Evolutionary conservation across 2,888 invertebrate genomes (phyloP).

Genomic region (Morinoia aosen): DNA sequence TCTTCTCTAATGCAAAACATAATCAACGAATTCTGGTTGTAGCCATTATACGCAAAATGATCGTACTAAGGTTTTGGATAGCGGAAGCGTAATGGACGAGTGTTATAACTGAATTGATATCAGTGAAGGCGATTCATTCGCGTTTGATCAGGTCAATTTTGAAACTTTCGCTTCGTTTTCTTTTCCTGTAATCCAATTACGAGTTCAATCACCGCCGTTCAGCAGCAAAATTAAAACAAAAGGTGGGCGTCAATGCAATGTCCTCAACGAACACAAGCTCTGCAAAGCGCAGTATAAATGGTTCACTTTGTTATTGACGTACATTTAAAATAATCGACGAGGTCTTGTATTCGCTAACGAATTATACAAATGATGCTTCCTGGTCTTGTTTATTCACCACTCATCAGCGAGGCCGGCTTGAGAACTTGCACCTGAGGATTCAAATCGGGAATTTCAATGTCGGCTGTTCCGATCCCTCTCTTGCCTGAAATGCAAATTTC

Average conservation of each 20-base stretch:
- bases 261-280: too few relatives aligned
- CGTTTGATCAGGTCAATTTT: too few relatives aligned
- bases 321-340: neutral
- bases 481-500: neutral
- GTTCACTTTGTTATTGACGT: neutral
- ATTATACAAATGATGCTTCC: neutral
- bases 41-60: too few relatives aligned
- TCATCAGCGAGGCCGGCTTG: neutral
- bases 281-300: neutral
- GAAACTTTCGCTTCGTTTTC: too few relatives aligned
- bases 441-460: neutral
- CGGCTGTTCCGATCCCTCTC: neutral
- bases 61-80: too few relatives aligned
- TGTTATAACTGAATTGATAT: too few relatives aligned
- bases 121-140: too few relatives aligned
- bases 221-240: too few relatives aligned
- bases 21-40: neutral
- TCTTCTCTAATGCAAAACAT: neutral
- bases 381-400: neutral
- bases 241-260: too few relatives aligned
- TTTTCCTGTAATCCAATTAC: too few relatives aligned
- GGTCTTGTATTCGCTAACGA: neutral
- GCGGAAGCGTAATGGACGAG: too few relatives aligned
- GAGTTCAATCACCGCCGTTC: too few relatives aligned
- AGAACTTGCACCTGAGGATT: slow-evolving; percentile 12